These are phyloP conservation scores for Sinocyclocheilus anshuiensis DNA, from an alignment of 2,113 vertebrate species.

Conservation along the genomic window DNA sequence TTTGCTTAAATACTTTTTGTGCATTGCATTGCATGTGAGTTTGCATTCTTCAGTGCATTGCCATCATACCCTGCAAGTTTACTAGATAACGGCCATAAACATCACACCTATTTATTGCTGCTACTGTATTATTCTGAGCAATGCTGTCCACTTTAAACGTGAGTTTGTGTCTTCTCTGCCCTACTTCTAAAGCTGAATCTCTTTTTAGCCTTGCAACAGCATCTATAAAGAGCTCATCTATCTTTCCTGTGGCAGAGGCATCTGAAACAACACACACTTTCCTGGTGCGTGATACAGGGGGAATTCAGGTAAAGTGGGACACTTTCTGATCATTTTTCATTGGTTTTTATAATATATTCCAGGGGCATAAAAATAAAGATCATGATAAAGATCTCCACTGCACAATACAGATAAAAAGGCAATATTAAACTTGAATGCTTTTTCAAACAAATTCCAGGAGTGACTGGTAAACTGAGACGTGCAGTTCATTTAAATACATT, in stretches of 20 bases:
- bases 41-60: not conserved
- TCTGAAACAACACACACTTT: conserved; percentile 11
- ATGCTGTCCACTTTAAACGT: not conserved
- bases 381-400: not conserved
- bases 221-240: conserved; percentile 1
- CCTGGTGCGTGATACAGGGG: not conserved
- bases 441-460: not conserved
- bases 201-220: not conserved
- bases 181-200: conserved; percentile 1
- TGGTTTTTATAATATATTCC: not conserved
- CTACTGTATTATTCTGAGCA: not conserved
- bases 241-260: conserved; percentile 13
- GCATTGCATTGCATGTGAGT: not conserved
- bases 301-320: not conserved
- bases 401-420: not conserved
- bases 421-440: not conserved
- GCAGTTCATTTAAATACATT: not conserved
- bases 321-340: not conserved
- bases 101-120: not conserved
- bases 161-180: not conserved
- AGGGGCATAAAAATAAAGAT: not conserved
- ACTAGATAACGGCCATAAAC: not conserved
- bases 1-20: not conserved
- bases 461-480: not conserved
- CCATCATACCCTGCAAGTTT: not conserved